Conservation (phyloP, 2,888 invertebrate species). For the Lithophane ornitopus region DNA sequence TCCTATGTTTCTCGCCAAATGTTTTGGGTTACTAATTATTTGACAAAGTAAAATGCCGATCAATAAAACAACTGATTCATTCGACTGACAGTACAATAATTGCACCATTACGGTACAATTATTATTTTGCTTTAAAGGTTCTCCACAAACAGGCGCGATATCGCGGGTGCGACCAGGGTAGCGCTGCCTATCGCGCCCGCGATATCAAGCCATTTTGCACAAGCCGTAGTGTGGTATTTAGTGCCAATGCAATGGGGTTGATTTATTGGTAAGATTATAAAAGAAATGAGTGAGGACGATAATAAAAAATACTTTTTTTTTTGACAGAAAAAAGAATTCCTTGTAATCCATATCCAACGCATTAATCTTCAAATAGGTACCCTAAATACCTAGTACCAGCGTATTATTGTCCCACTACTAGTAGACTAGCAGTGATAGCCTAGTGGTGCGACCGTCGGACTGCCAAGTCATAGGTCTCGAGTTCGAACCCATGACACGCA, state of each 20-base stretch:
- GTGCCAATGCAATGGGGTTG: neutral
- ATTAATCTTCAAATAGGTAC: constrained; percentile 8
- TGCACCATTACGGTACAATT: neutral
- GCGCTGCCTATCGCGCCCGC: too few relatives aligned
- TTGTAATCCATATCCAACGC: too few relatives aligned
- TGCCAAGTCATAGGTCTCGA: too few relatives aligned
- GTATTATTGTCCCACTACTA: too few relatives aligned
- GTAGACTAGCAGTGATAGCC: neutral
- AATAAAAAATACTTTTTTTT: too few relatives aligned
- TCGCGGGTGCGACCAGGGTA: too few relatives aligned
- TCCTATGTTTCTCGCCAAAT: neutral
- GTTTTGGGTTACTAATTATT: neutral
- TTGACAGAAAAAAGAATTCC: neutral
- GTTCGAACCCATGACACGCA: too few relatives aligned
- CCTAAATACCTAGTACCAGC: too few relatives aligned
- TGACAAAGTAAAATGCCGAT: neutral
- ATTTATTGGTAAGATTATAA: neutral
- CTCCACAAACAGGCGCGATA: too few relatives aligned
- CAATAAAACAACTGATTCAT: neutral
- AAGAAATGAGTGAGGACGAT: neutral
- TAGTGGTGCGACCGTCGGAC: too few relatives aligned
- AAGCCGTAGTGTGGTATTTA: too few relatives aligned
- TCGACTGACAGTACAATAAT: neutral
- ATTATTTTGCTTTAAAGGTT: neutral
- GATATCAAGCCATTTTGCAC: too few relatives aligned